Base-by-base conservation (phyloP, 2,797 vertebrate species). In the Lemur catta region DNA sequence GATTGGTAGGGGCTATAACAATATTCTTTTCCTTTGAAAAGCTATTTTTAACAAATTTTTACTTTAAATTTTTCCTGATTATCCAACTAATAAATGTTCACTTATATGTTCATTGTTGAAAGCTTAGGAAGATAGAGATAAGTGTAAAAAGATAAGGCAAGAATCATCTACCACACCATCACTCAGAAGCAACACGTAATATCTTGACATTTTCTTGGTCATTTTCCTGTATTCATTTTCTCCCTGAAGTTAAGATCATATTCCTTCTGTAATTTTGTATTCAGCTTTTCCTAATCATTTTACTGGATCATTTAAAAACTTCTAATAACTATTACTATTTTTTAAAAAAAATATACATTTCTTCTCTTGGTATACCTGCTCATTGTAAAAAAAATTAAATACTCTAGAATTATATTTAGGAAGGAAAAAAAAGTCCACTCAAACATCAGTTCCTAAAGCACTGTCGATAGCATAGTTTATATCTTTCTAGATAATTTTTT, bases 11-110 rank as follows among this genome's bases (percentile, higher is more conserved):
- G 63, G 48, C 38, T 79, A 1, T 57, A 85, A 85, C n/a, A n/a
- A n/a, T 74, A 65, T 65, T 43, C 59, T 92, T 85, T 89, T 85
- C 38, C 57, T 71, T 63, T 79, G 71, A 74, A 89, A 93, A 85
- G 33, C 85, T 80, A n/a, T 79, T 95, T 59, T 78, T 78, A 59
- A 89, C 8, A 89, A 72, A 65, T 79, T 79, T 48, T 79, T 84
- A 78, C 48, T 91, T 95, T 30, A 82, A 57, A 50, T 22, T 38
- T 50, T 72, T 63, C n/a, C 4, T 35, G 52, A 82, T 79, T 93
- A 89, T 43, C 14, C 46, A 84, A 84, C 38, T 57, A n/a, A 38
- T 72, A n/a, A 4, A 57, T 72, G 15, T n/a, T 89, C 46, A 84
- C 55, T 89, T 55, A 63, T 17, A 63, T 63, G 14, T 17, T 63